Percentiles rank a stretch among this genome's conserved stretches.
Conservation (phyloP, 1,140 invertebrate species). For the Brachionus koreanus region DNA sequence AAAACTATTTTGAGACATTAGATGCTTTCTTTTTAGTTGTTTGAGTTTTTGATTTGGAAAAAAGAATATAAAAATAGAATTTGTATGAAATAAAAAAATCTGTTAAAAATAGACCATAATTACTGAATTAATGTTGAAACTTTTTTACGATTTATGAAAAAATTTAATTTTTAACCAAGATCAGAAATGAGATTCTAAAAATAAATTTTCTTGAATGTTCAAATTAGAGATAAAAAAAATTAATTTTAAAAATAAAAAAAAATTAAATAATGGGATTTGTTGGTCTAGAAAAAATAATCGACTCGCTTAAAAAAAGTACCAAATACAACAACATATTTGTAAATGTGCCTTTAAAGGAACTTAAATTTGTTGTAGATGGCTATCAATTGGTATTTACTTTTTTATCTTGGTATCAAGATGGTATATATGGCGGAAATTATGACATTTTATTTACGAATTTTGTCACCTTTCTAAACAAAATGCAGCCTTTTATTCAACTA, state of each 20-base stretch:
- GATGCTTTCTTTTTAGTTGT: no score
- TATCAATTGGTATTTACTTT: background rate
- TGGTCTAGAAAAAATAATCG: conserved; percentile 10
- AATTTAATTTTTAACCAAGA: background rate
- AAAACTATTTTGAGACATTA: no score
- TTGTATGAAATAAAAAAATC: no score
- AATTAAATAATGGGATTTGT: conserved; percentile 11
- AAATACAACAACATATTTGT: background rate
- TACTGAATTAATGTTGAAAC: background rate
- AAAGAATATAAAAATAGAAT: no score
- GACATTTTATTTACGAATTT: background rate
- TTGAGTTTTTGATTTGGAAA: no score
- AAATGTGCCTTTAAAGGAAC: background rate
- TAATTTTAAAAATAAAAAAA: background rate
- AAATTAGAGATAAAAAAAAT: background rate
- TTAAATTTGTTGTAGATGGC: conserved; percentile 9
- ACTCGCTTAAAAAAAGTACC: background rate
- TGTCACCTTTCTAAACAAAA: background rate
- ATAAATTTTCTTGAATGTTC: background rate
- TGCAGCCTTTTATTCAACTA: background rate
- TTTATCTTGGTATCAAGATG: conserved; percentile 8
- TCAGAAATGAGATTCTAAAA: background rate
- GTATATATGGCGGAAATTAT: conserved; percentile 10
- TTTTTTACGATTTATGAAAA: background rate
- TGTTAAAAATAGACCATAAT: no score